A percentile compares a stretch with the other conserved stretches of the same genome.
Evolutionary conservation across 2,888 invertebrate species (phyloP).

Genomic region (Melitaea athalia): DNA sequence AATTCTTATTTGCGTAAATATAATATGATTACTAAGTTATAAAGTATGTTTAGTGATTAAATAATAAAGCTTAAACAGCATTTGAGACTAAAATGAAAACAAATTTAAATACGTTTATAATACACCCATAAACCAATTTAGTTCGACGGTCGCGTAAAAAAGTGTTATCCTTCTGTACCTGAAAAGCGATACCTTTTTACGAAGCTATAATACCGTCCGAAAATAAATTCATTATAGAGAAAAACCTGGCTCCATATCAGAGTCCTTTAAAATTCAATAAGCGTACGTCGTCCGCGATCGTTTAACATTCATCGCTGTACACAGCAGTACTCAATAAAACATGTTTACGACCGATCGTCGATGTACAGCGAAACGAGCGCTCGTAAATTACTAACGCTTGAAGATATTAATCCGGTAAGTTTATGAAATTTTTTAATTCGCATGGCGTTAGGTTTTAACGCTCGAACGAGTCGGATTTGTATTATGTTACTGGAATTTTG

Average conservation of each 20-base stretch:
- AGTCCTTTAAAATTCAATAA: slow-evolving; percentile 60
- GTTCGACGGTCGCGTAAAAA: not conserved
- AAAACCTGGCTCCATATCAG: slow-evolving; percentile 17
- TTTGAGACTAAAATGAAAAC: no score
- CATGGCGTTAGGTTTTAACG: not conserved
- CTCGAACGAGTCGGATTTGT: not conserved
- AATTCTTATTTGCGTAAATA: no score
- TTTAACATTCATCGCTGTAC: slow-evolving; percentile 71
- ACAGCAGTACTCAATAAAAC: slow-evolving; percentile 66
- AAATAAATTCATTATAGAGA: slow-evolving; percentile 20
- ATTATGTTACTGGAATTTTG: not conserved
- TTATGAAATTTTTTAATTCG: not conserved
- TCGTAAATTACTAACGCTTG: slow-evolving; percentile 16
- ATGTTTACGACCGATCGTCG: slow-evolving; percentile 66
- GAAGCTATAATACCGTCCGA: slow-evolving; percentile 14
- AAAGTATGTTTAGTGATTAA: no score
- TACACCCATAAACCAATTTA: no score
- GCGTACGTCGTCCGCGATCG: slow-evolving; percentile 54
- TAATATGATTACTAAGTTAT: no score
- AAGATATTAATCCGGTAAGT: not conserved
- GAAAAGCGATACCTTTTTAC: slow-evolving; percentile 16
- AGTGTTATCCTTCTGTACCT: not conserved
- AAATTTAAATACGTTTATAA: no score
- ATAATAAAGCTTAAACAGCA: no score
- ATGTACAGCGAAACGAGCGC: slow-evolving; percentile 55